phyloP scores from a whole-genome alignment of 2,888 invertebrate genomes.

The Taenaris catops region DNA sequence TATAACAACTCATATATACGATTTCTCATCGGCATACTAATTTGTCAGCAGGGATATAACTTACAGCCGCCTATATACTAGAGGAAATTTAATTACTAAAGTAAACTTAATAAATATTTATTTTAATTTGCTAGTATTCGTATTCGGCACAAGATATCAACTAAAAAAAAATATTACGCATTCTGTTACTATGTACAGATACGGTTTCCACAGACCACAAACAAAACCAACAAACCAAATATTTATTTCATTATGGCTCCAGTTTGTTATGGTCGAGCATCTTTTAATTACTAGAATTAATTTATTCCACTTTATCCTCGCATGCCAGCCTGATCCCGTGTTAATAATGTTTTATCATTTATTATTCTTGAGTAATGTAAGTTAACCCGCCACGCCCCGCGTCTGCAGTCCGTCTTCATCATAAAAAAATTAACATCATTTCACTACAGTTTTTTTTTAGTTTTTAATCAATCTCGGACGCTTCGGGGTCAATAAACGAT shows the following conservation, averaged over 20 bases:
- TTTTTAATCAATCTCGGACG: conserved; percentile 45
- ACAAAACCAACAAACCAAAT: conserved; percentile 5
- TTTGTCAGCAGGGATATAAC: too few species aligned
- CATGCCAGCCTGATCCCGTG: conserved; percentile 61
- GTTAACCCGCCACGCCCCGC: conserved; percentile 71
- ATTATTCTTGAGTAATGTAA: conserved; percentile 78
- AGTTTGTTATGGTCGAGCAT: conserved; percentile 25
- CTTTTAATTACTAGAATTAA: conserved; percentile 74
- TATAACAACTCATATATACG: too few species aligned
- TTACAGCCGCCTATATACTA: too few species aligned
- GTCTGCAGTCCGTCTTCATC: conserved; percentile 73
- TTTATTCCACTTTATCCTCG: conserved; percentile 66
- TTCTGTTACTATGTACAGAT: too few species aligned
- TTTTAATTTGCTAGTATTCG: too few species aligned
- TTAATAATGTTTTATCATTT: conserved; percentile 81
- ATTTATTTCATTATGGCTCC: conserved; percentile 27
- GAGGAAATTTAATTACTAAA: too few species aligned
- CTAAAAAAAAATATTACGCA: too few species aligned
- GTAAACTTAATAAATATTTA: too few species aligned
- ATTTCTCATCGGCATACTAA: too few species aligned
- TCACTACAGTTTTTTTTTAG: conserved; percentile 31
- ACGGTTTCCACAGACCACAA: too few species aligned
- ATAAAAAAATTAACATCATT: conserved; percentile 50
- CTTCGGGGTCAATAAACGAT: conserved; percentile 49
- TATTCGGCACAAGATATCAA: too few species aligned